Evolutionary conservation across 2,797 vertebrate genomes (phyloP).

Genomic region (Lagocephalus sceleratus): DNA sequence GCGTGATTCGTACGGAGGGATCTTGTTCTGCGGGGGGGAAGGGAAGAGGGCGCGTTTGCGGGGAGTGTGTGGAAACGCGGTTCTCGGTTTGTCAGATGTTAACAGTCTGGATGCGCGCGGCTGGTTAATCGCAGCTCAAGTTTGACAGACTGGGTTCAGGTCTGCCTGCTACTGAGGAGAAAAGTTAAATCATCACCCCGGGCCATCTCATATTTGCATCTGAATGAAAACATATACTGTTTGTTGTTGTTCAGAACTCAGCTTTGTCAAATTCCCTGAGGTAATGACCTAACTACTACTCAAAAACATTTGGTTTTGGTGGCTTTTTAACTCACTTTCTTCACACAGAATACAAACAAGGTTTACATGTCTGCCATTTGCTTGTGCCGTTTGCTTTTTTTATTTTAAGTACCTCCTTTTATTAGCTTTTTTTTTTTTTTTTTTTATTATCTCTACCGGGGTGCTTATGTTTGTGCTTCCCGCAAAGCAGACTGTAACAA

Average conservation of each 20-base stretch:
- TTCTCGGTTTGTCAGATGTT: slow-evolving; percentile 51
- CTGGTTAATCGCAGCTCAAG: slow-evolving; percentile 58
- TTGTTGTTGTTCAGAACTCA: slow-evolving; percentile 8
- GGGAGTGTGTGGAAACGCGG: slow-evolving; percentile 35
- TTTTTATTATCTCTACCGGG: slow-evolving; percentile 39
- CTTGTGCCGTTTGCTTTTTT: no score
- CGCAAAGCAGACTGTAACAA: slow-evolving; percentile 40
- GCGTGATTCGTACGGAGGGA: slow-evolving; percentile 71
- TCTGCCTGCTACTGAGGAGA: slow-evolving; percentile 60
- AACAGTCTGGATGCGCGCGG: slow-evolving; percentile 32
- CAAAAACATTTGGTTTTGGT: slow-evolving; percentile 13
- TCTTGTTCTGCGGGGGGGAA: slow-evolving; percentile 40
- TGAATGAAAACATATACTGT: slow-evolving; percentile 16
- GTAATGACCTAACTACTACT: slow-evolving; percentile 20
- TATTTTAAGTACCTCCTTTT: slow-evolving; percentile 39
- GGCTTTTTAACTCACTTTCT: slow-evolving; percentile 11
- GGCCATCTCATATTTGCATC: slow-evolving; percentile 22
- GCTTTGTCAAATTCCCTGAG: slow-evolving; percentile 13
- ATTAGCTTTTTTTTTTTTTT: slow-evolving; percentile 23
- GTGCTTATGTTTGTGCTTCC: slow-evolving; percentile 39
- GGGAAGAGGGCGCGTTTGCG: slow-evolving; percentile 12
- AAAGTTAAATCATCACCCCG: slow-evolving; percentile 25
- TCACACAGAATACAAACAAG: slow-evolving; percentile 3
- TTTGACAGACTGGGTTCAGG: slow-evolving; percentile 42
- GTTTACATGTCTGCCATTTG: slow-evolving; percentile 21